phyloP scores from a whole-genome alignment of 2,888 invertebrate genomes.

The Hirtodrosophila histrioides region DNA sequence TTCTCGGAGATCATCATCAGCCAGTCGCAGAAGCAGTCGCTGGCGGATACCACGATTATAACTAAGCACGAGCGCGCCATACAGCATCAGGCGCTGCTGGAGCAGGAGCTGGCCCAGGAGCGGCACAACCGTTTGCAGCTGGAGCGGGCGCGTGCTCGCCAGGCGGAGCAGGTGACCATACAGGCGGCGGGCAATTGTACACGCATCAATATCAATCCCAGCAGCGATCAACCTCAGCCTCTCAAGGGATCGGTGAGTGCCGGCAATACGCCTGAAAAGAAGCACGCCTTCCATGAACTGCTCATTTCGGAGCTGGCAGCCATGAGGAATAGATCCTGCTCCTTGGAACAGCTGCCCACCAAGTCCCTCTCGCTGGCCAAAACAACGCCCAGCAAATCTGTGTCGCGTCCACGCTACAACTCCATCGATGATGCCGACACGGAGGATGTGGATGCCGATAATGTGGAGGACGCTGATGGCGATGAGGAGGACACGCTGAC shows the following conservation, averaged over 20 bases:
- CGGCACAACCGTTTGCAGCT: conserved; percentile 38
- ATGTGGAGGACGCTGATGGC: conserved; percentile 79
- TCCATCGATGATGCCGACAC: conserved; percentile 73
- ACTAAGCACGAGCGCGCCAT: conserved; percentile 81
- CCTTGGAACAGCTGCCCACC: conserved; percentile 81
- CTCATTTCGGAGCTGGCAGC: conserved; percentile 89
- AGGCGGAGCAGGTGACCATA: conserved; percentile 53
- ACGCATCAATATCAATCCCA: conserved; percentile 75
- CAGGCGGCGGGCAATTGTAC: conserved; percentile 74
- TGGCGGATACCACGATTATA: conserved; percentile 71
- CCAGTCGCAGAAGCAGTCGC: conserved; percentile 75
- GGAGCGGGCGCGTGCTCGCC: conserved; percentile 12
- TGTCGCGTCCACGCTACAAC: conserved; percentile 68
- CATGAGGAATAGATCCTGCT: conserved; percentile 85
- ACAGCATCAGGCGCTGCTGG: conserved; percentile 72
- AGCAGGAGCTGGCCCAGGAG: conserved; percentile 65
- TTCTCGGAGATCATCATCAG: conserved; percentile 84
- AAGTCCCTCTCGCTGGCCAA: conserved; percentile 40
- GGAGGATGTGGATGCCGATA: conserved; percentile 80
- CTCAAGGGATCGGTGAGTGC: conserved; percentile 64
- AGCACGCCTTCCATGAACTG: conserved; percentile 87
- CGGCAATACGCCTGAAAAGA: conserved; percentile 81
- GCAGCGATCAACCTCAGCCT: conserved; percentile 14
- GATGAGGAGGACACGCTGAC: conserved; percentile 68
- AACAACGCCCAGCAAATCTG: conserved; percentile 46